Base-by-base conservation (phyloP, 2,888 invertebrate genomes). In the Anorthoa munda region DNA sequence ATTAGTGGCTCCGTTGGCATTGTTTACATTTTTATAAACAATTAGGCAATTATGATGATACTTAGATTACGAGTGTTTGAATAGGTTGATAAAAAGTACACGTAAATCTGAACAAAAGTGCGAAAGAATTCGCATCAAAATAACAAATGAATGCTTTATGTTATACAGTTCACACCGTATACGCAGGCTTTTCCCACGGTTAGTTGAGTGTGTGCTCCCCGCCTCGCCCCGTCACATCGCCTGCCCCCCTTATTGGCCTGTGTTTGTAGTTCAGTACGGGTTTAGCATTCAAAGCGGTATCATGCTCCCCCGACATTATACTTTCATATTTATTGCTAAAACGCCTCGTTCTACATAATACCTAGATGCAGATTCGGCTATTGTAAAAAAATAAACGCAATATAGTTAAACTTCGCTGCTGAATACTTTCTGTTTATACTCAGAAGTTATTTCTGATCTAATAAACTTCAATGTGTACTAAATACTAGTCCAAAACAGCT, bases 321-420 rank as follows among this genome's bases (percentile, higher is more conserved):
- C 94, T 94, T 94, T 93, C 92, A 94, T 95, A 95, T 94, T 94
- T 95, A 94, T 94, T 94, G 92, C 93, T 93, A 91, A 93, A 93
- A 93, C 94, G 93, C 92, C 92, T 91, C 92, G 90, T 91, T 90
- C 90, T 89, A 92, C 88, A 90, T 89, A 87, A 82, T 86, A 79
- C 79, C 84, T 86, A 82, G 77, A 88, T 89, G 84, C 85, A 87
- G 84, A 84, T 86, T 85, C 77, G 82, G 81, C 83, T 83, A 84
- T 86, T 86, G 79, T 81, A 82, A 80, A 84, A 80, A 73, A 86
- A 84, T 79, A 79, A 81, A 68, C 65, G 26, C 60, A 59, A 69
- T 69, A 71, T 48, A 72, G 56, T 68, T 12, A 66, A 68, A 66
- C 18, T 61, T 64, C 31, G 66, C 56, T n/a, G 17, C 46, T 53